A percentile compares a stretch with the other conserved stretches of the same genome.
Evolutionary conservation across 1,140 invertebrate species (phyloP).

Genomic region (Pogonomyrmex californicus): DNA sequence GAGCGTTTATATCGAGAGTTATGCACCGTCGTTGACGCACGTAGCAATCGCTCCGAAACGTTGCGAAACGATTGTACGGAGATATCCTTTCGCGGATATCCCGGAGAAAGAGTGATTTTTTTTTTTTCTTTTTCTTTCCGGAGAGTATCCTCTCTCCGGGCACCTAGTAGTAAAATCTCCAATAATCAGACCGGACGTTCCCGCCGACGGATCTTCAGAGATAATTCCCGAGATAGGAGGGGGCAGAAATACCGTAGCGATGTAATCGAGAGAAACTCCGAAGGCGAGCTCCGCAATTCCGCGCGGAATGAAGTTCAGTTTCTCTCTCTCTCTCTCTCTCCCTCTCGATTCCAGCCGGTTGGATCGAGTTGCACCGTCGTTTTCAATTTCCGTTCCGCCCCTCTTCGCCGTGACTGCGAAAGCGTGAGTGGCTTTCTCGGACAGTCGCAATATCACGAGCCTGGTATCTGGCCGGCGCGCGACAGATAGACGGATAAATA

Average conservation of each 20-base stretch:
- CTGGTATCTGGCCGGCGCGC: not conserved
- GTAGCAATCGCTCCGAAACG: not conserved
- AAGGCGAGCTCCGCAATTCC: constrained; percentile 40
- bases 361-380: constrained; percentile 28
- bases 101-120: not conserved
- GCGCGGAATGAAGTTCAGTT: constrained; percentile 41
- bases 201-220: constrained; percentile 10
- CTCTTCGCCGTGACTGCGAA: constrained; percentile 7
- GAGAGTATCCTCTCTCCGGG: not conserved
- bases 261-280: constrained; percentile 31
- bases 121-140: too few relatives aligned
- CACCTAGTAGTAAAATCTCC: constrained; percentile 12
- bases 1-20: not conserved
- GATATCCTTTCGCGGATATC: not conserved
- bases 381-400: constrained; percentile 55
- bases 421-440: constrained; percentile 21
- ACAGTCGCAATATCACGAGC: constrained; percentile 18
- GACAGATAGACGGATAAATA: constrained; percentile 7
- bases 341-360: not conserved
- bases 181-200: constrained; percentile 37
- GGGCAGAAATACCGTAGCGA: constrained; percentile 31
- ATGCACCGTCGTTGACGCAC: not conserved
- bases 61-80: not conserved
- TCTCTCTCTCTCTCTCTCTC: constrained; percentile 43
- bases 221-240: constrained; percentile 36